A percentile compares a stretch with the other conserved stretches of the same genome.
These are phyloP conservation scores for Pseudorasbora parva DNA, from an alignment of 2,113 vertebrate species.

Conservation along the genomic window DNA sequence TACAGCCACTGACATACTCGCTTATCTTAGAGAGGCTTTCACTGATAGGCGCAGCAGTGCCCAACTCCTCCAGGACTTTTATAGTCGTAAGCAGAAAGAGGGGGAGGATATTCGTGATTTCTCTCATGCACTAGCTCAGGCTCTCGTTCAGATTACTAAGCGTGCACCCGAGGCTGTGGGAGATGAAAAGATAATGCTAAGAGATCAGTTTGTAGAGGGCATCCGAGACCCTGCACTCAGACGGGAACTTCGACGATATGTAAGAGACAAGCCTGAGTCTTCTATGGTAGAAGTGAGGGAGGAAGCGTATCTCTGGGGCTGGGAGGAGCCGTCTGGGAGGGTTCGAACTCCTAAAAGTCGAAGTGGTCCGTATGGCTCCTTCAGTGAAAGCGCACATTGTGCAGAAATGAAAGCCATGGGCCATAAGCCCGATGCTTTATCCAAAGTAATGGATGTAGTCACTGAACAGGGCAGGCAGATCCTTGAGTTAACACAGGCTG, in stretches of 20 bases:
- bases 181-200: not conserved
- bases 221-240: not conserved
- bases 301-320: not conserved
- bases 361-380: not conserved
- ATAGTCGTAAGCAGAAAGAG: constrained; percentile 1
- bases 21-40: not conserved
- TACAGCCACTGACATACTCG: not conserved
- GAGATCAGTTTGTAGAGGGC: constrained; percentile 17
- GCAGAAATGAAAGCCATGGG: too few species aligned
- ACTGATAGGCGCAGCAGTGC: not conserved
- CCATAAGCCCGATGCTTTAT: not conserved
- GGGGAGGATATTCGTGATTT: not conserved
- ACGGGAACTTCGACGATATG: not conserved
- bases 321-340: not conserved
- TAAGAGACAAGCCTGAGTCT: not conserved
- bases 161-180: not conserved
- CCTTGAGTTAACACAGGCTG: not conserved
- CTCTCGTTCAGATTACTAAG: not conserved
- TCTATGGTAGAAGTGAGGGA: not conserved
- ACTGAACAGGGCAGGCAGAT: not conserved
- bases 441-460: constrained; percentile 2
- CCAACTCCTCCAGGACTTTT: not conserved
- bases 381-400: not conserved
- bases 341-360: not conserved
- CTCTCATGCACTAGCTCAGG: constrained; percentile 4